Evolutionary conservation across 2,113 vertebrate species (phyloP), one percentile per base, ranked within the genome.

Genomic region (Nesoenas mayeri): DNA sequence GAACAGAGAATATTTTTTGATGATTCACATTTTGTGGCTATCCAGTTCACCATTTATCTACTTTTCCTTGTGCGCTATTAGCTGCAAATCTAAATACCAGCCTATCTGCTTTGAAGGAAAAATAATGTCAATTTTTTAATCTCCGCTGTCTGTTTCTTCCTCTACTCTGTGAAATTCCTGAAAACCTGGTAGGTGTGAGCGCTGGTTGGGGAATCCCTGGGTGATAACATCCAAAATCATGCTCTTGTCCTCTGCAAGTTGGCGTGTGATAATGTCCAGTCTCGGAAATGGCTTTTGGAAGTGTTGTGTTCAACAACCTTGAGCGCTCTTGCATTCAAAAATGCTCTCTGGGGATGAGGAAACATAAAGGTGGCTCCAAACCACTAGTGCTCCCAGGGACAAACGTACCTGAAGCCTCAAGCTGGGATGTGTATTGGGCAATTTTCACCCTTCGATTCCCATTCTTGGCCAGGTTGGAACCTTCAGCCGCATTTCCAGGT

Each of bases 1-100:
- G 56, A 91, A 62, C 73, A 66, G 60, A 66, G 81, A 80, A 44
- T 93, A 72, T 79, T 92, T 95, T 69, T 65, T 71, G 93, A 70
- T 48, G 29, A 62, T 56, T 87, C 56, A 48, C 32, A 34, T 95
- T 88, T 93, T 8, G 34, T 71, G 79, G 79, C 38, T 87, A 89
- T 48, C 66, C 62, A 86, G 56, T 51, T 85, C 85, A 80, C 58
- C 74, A 25, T 82, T 85, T 75, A 62, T 38, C 80, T 75, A 11
- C 50, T 72, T 78, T 44, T 72, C 36, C 15, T 82, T 89, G 42
- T 34, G 26, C 91, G 64, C 74, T 88, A 6, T 93, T 88, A 92
- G 47, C 47, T 82, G 51, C 38, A 72, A 75, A 92, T 62, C 79
- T 56, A 29, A 40, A 56, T 51, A 88, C 28, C 44, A 53, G 7